These are phyloP conservation scores for Berghia stephanieae DNA, from an alignment of 1,140 invertebrate genomes.

Conservation along the genomic window DNA sequence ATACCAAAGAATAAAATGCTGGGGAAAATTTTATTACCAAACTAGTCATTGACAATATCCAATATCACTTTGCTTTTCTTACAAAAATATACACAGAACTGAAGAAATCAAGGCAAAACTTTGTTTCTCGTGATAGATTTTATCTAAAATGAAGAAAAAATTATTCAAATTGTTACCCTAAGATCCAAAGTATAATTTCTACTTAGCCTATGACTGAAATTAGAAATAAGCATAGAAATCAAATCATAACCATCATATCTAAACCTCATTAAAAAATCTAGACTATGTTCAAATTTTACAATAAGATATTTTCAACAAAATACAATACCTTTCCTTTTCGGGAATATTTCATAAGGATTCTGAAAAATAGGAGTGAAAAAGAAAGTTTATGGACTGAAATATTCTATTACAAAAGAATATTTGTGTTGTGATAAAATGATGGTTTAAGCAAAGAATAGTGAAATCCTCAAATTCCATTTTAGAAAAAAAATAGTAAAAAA, in stretches of 20 bases:
- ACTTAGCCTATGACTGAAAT: not conserved
- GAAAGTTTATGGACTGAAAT: not conserved
- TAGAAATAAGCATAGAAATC: not conserved
- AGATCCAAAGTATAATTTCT: not conserved
- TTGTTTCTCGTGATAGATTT: no score
- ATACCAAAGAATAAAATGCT: no score
- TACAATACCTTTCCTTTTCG: conserved; percentile 69
- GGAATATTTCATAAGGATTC: conserved; percentile 85
- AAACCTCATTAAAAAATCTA: not conserved
- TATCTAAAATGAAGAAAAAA: no score
- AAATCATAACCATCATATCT: not conserved
- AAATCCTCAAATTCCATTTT: no score
- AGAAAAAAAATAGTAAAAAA: no score
- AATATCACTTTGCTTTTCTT: no score
- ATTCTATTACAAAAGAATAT: not conserved
- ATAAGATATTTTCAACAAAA: no score
- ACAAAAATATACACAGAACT: no score
- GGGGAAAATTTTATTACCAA: no score
- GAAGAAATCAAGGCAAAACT: no score
- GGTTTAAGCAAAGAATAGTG: not conserved
- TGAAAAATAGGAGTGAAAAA: conserved; percentile 34
- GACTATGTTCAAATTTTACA: not conserved
- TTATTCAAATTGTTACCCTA: not conserved
- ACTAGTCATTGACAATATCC: no score
- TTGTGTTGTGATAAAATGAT: not conserved